Base-by-base conservation (phyloP, 2,888 invertebrate genomes). In the Ischnura elegans region DNA sequence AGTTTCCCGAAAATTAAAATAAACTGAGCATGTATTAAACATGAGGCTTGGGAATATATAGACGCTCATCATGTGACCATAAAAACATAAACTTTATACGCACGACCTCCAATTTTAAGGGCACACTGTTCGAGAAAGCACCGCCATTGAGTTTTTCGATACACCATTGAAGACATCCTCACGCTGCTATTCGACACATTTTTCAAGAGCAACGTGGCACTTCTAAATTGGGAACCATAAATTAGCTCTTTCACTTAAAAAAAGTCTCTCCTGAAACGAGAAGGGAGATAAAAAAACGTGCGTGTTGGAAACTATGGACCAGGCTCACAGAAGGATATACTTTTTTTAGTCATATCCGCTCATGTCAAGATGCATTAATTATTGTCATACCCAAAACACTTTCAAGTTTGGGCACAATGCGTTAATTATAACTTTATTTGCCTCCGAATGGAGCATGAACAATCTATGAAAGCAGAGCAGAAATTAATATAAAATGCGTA, bases 231-330 rank as follows among this genome's bases (percentile, higher is more conserved):
- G 76, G 76, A 76, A 10, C 76, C 36, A 76, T 76, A 76, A 76
- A 76, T 76, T 76, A 76, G 36, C 76, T 76, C 29, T 76, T 76
- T 36, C 76, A n/a, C 76, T 76, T 36, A 76, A 76, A 61, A 61
- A 19, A 76, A 36, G 76, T 76, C 76, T 10, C 76, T 25, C 16
- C 61, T 6, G n/a, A 76, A 13, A 51, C 16, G 36, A 76, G 76
- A 10, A 76, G 51, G 8, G 76, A 76, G 13, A 76, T 36, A 76
- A 76, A 76, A 36, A 76, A 13, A 16, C 76, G 36, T 13, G n/a
- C 76, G 29, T 76, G n/a, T 36, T 36, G 13, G 16, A 76, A 76
- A 10, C 36, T 29, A 0, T 36, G 29, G 36, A 36, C 36, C 10
- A 36, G n/a, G 2, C 61, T n/a, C 2, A 61, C 61, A 61, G n/a